Conservation (phyloP, 2,797 vertebrate genomes). For the Anas flavirostris region DNA sequence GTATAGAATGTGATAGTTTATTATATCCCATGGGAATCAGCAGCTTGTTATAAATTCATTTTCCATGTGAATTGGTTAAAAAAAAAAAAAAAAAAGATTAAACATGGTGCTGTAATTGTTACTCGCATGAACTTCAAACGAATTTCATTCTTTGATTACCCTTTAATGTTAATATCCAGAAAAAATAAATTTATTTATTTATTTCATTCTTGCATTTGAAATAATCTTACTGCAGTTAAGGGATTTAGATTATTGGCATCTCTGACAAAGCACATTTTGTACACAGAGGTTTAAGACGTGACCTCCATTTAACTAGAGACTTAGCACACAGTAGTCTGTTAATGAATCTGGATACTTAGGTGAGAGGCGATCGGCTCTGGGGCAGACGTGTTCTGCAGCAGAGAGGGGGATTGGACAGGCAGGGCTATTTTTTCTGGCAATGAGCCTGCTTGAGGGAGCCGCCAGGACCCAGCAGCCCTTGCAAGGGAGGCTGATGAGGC, state of each 20-base stretch:
- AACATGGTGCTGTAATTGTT: slow-evolving; percentile 43
- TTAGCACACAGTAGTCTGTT: background rate
- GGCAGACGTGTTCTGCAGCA: too few species aligned
- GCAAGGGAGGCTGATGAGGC: too few species aligned
- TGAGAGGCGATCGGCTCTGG: background rate
- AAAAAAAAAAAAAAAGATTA: slow-evolving; percentile 40
- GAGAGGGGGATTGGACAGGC: too few species aligned
- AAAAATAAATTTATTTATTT: background rate
- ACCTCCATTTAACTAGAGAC: background rate
- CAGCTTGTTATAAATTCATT: slow-evolving; percentile 61
- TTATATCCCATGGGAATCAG: slow-evolving; percentile 36
- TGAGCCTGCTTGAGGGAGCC: too few species aligned
- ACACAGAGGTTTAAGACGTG: background rate
- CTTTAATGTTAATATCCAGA: slow-evolving; percentile 37
- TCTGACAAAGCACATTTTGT: slow-evolving; percentile 41
- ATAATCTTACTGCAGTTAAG: slow-evolving; percentile 49
- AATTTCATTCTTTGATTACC: slow-evolving; percentile 39
- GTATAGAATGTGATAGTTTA: slow-evolving; percentile 27
- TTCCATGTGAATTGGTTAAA: slow-evolving; percentile 54
- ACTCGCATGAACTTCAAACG: slow-evolving; percentile 47
- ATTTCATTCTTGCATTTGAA: slow-evolving; percentile 33
- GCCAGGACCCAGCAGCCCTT: too few species aligned
- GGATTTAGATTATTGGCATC: slow-evolving; percentile 34
- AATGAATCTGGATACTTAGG: background rate
- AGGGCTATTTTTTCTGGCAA: too few species aligned